Conservation (phyloP, 2,113 vertebrate genomes). For the Archilochus colubris region DNA sequence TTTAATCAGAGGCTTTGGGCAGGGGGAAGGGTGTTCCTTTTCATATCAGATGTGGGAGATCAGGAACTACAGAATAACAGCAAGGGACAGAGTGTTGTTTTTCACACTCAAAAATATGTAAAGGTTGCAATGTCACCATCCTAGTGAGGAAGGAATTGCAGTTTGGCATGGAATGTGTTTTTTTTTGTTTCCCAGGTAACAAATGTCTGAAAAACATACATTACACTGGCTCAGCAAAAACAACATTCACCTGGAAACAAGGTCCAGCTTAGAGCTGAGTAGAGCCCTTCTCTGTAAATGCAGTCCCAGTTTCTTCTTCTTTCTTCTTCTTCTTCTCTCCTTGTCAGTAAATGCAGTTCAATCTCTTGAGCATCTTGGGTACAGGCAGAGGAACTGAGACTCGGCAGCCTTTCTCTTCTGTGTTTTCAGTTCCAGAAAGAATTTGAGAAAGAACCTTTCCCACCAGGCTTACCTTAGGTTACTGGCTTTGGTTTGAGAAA, state of each 20-base stretch:
- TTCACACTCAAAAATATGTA: not conserved
- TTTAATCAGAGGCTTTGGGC: slow-evolving; percentile 3
- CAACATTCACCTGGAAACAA: not conserved
- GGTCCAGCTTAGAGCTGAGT: not conserved
- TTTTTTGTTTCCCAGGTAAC: not conserved
- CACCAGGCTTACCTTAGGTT: not conserved
- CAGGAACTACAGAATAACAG: not conserved
- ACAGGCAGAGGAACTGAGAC: not conserved
- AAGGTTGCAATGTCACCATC: not conserved
- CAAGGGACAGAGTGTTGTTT: not conserved
- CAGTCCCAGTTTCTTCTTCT: too few species aligned
- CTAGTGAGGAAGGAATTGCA: not conserved
- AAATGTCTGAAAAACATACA: not conserved
- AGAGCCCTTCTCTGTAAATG: not conserved
- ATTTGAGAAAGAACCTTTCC: not conserved
- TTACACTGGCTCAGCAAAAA: not conserved
- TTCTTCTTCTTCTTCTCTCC: too few species aligned
- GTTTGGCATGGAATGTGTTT: not conserved
- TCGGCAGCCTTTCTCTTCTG: not conserved
- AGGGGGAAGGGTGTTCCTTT: not conserved
- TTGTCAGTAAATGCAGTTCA: too few species aligned
- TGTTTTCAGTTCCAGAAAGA: not conserved
- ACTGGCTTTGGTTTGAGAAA: not conserved
- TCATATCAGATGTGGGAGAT: not conserved
- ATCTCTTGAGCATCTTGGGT: not conserved